phyloP scores from a whole-genome alignment of 1,140 invertebrate genomes.

The Camponotus pennsylvanicus region DNA sequence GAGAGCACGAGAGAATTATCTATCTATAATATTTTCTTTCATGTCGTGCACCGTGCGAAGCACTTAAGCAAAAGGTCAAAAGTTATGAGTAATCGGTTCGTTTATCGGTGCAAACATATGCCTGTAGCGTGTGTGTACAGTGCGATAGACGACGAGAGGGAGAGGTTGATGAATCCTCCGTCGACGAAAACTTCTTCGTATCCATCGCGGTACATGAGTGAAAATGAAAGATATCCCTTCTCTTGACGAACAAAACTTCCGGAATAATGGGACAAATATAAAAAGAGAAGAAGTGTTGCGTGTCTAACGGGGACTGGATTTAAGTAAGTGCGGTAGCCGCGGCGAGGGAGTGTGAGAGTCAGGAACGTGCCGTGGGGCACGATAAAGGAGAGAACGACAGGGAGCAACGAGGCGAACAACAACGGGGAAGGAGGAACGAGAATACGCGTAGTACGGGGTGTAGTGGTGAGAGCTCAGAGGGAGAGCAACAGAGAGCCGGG shows the following conservation, averaged over 20 bases:
- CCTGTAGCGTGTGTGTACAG: constrained; percentile 48
- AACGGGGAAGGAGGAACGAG: constrained; percentile 34
- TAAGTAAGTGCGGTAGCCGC: constrained; percentile 28
- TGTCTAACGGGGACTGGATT: neutral
- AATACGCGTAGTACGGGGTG: constrained; percentile 45
- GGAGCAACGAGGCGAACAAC: constrained; percentile 36
- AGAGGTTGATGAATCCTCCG: constrained; percentile 47
- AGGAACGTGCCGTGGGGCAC: constrained; percentile 18
- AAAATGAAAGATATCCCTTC: neutral
- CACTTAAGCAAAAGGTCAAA: constrained; percentile 79
- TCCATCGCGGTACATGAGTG: neutral
- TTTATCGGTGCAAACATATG: constrained; percentile 78
- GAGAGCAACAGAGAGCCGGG: constrained; percentile 17
- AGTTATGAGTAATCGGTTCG: constrained; percentile 77
- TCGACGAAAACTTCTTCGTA: neutral
- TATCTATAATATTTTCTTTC: constrained; percentile 72
- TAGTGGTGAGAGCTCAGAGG: constrained; percentile 25
- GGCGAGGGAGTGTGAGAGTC: constrained; percentile 30
- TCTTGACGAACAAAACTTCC: constrained; percentile 24
- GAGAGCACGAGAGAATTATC: constrained; percentile 70
- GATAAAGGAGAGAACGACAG: neutral
- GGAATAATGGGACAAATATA: constrained; percentile 39
- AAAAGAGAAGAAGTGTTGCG: constrained; percentile 23
- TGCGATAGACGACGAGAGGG: constrained; percentile 36
- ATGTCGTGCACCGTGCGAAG: constrained; percentile 64